Evolutionary conservation across 2,113 vertebrate species (phyloP).

Genomic region (Rattus norvegicus): GRCr8 NC_086027.1:76974001-76974500

Average conservation of each 20-base stretch:
- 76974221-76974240: constrained; percentile 68
- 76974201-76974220: constrained; percentile 78
- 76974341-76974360: neutral
- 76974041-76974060: constrained; percentile 97
- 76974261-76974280: neutral
- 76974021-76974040: constrained; percentile 93
- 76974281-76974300: constrained; percentile 46
- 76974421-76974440: constrained; percentile 57
- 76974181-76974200: neutral
- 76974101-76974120: constrained; percentile 87
- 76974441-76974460: neutral
- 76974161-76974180: constrained; percentile 73
- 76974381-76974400: constrained; percentile 1
- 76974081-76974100: constrained; percentile 90
- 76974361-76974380: neutral
- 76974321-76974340: constrained; percentile 42
- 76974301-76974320: neutral
- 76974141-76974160: constrained; percentile 78
- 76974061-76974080: constrained; percentile 99
- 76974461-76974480: constrained; percentile 6
- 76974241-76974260: constrained; percentile 52
- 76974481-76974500: constrained; percentile 21
- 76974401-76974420: constrained; percentile 36
- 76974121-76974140: constrained; percentile 90
- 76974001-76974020: constrained; percentile 91